Base-by-base conservation (phyloP, 2,888 invertebrate genomes). In the Conistra vaccinii region DNA sequence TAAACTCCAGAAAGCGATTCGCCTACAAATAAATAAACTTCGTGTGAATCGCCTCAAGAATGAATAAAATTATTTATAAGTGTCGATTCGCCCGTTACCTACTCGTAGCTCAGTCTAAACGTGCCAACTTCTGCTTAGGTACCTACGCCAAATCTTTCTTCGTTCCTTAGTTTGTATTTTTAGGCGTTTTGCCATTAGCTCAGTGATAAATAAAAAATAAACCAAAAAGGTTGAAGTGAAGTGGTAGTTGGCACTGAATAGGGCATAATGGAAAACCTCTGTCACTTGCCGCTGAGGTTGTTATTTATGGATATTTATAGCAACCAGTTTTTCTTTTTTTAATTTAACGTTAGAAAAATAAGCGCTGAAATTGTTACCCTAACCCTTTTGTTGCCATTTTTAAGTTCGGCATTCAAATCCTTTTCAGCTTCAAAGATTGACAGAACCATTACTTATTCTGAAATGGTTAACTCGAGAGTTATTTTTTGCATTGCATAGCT, bases 241-340 rank as follows among this genome's bases (percentile, higher is more conserved):
- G 70, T 80, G 76, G 72, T 63, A 76, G 71, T 76, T 82, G 85
- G 82, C 80, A 80, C 69, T 76, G 85, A 72, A 76, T 82, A 76
- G 60, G 66, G 71, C 73, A 76, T 85, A 85, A 83, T 84, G 85
- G 84, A 85, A 85, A 85, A 85, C 80, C 84, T 84, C 66, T 85
- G 85, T 85, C 83, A 85, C 76, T 80, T 76, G 76, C 80, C 83
- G 69, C 71, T 61, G 61, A 71, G 71, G 69, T 74, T 76, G 80
- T 85, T 85, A 82, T 85, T 82, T 82, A 80, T 76, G 73, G 83
- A 72, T 82, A 85, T 75, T 75, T 75, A 72, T 73, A 69, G 75
- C 57, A 67, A 58, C 55, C 63, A 42, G 61, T 79, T 63, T 72
- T 32, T 77, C 53, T 58, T 75, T 73, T 81, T 78, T 82, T 84